Conservation (phyloP, 37 sponge, comb jelly and placozoan species). For the Chondrilla cf. caribensis region DNA sequence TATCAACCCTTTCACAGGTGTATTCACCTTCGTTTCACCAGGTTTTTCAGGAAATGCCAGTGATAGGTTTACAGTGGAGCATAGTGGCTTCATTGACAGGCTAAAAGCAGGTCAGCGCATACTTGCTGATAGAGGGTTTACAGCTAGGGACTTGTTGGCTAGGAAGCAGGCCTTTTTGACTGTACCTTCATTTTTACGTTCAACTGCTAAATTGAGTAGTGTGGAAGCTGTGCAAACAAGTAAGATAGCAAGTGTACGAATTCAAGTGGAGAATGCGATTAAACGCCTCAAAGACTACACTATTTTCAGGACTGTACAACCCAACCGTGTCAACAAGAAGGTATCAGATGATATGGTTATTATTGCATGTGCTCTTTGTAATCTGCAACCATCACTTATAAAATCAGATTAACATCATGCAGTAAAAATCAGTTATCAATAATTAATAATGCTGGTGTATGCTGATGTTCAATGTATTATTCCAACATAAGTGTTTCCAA, state of each 20-base stretch:
- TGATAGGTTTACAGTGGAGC: conserved; percentile 25
- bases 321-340: conserved; percentile 23
- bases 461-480: background rate
- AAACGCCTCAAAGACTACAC: conserved; percentile 33
- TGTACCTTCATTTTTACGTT: conserved; percentile 17
- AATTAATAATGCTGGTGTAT: background rate
- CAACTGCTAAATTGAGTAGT: background rate
- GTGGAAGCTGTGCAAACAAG: conserved; percentile 14
- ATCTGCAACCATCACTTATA: conserved; percentile 37
- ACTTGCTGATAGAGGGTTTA: conserved; percentile 27
- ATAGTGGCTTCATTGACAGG: conserved; percentile 17
- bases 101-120: conserved; percentile 19
- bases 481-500: background rate
- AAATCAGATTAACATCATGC: conserved; percentile 3
- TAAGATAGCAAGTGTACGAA: conserved; percentile 15
- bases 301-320: conserved; percentile 19
- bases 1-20: conserved; percentile 17
- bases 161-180: conserved; percentile 5
- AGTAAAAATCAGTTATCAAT: too few relatives aligned
- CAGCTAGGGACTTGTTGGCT: conserved; percentile 25
- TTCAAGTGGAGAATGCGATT: conserved; percentile 15
- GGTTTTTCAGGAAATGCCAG: conserved; percentile 29
- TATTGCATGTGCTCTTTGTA: conserved; percentile 40
- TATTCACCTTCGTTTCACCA: conserved; percentile 8
- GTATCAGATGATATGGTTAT: conserved; percentile 48